phyloP scores from a whole-genome alignment of 1,140 invertebrate species.

The Camponotus pennsylvanicus region DNA sequence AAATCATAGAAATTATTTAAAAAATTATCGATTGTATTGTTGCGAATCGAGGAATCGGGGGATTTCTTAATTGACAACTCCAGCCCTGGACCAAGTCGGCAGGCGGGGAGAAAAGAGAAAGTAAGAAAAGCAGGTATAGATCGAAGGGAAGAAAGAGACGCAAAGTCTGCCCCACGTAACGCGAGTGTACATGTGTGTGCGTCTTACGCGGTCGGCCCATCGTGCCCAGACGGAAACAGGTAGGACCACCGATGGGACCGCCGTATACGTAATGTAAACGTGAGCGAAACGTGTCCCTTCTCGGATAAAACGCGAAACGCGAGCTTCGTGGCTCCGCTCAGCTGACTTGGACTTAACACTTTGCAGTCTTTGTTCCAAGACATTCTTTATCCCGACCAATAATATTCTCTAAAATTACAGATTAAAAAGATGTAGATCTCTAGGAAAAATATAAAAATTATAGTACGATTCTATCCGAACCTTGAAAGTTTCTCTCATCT shows the following conservation, averaged over 20 bases:
- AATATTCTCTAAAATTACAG: background rate
- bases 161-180: slow-evolving; percentile 23
- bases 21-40: background rate
- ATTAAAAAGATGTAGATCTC: too few species aligned
- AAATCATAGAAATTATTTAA: background rate
- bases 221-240: slow-evolving; percentile 64
- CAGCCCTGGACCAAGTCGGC: slow-evolving; percentile 66
- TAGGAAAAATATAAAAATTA: too few species aligned
- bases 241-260: slow-evolving; percentile 63
- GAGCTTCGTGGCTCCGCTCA: slow-evolving; percentile 47
- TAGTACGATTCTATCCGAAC: too few species aligned
- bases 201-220: slow-evolving; percentile 50
- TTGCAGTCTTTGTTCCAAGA: background rate
- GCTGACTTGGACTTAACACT: slow-evolving; percentile 53
- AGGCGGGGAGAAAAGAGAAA: slow-evolving; percentile 63
- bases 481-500: background rate
- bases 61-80: slow-evolving; percentile 26
- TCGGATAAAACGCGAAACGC: slow-evolving; percentile 55
- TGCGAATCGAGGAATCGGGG: background rate
- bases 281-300: slow-evolving; percentile 35
- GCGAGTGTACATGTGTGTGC: slow-evolving; percentile 18
- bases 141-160: slow-evolving; percentile 41
- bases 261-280: slow-evolving; percentile 60
- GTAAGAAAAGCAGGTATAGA: slow-evolving; percentile 65
- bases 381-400: background rate